Base-by-base conservation (phyloP, 1,140 invertebrate genomes). In the Ceratosolen solmsi region DNA sequence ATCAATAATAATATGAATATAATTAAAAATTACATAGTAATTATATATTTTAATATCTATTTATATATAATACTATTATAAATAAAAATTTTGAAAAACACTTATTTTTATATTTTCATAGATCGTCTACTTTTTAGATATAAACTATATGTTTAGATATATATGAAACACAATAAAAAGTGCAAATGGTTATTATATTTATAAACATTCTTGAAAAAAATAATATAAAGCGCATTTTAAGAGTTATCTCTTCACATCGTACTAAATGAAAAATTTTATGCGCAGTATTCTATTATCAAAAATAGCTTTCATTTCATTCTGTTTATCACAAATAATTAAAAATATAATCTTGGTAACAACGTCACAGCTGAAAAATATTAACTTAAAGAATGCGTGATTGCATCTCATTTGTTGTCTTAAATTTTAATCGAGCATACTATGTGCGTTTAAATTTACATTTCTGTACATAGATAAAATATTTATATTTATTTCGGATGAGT, bases 401-500 rank as follows among this genome's bases (percentile, higher is more conserved):
- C 20, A 68, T 38, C 36, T 68, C 9, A 68, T 68, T 68, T 68
- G 20, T 68, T n/a, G n/a, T n/a, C n/a, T n/a, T n/a, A 17, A 63
- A 68, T 68, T 68, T 38, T n/a, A 68, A 38, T 68, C 63, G 22
- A n/a, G 1, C 22, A 68, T 68, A 68, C 33, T 22, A 22, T 38
- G 4, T 68, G 63, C 36, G n/a, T 38, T 38, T 38, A n/a, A 38
- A 68, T 38, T 68, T 38, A 68, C 63, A n/a, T 68, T 38, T 8
- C 22, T 68, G 33, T 38, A 63, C 27, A 38, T 38, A 68, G 33
- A 38, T 68, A 68, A 38, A 68, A 68, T 36, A 22, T 38, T 38
- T 68, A 68, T 36, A 68, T n/a, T 68, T 2, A 0, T 22, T 20
- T 68, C 63, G 38, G 8, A 36, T 38, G 33, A 68, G 4, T 38